These are phyloP conservation scores for Ictalurus furcatus DNA, from an alignment of 2,113 vertebrate genomes.

Conservation along the genomic window DNA sequence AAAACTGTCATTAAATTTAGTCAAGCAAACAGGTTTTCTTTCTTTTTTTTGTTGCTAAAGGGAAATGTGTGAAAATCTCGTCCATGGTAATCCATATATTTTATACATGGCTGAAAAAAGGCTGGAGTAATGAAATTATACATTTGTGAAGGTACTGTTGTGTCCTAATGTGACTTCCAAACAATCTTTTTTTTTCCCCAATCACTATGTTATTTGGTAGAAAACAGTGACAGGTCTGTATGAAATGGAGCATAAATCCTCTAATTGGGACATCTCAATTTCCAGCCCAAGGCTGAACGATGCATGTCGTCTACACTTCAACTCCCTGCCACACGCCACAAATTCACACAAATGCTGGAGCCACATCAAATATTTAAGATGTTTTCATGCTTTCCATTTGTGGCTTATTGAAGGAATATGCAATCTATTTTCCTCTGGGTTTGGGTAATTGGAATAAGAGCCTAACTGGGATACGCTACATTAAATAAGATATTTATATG, in stretches of 20 bases:
- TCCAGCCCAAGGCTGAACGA: conserved; percentile 17
- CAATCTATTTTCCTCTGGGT: conserved; percentile 16
- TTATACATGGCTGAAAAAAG: not conserved
- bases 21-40: not conserved
- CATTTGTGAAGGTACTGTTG: not conserved
- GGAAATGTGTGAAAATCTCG: not conserved
- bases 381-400: conserved; percentile 39
- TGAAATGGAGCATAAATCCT: conserved; percentile 16
- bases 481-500: conserved; percentile 13
- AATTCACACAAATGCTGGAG: conserved; percentile 27
- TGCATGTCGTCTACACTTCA: conserved; percentile 19
- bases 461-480: conserved; percentile 10
- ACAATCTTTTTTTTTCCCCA: conserved; percentile 15
- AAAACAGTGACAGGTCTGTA: conserved; percentile 13
- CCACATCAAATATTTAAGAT: conserved; percentile 32
- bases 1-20: not conserved
- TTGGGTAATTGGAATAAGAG: conserved; percentile 26
- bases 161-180: not conserved
- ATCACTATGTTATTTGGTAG: conserved; percentile 6
- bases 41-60: not conserved
- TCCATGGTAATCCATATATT: not conserved
- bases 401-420: conserved; percentile 32
- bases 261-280: conserved; percentile 40
- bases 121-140: not conserved
- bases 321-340: not conserved